Conservation (phyloP, 2,113 vertebrate genomes). For the Trachemys scripta region DNA sequence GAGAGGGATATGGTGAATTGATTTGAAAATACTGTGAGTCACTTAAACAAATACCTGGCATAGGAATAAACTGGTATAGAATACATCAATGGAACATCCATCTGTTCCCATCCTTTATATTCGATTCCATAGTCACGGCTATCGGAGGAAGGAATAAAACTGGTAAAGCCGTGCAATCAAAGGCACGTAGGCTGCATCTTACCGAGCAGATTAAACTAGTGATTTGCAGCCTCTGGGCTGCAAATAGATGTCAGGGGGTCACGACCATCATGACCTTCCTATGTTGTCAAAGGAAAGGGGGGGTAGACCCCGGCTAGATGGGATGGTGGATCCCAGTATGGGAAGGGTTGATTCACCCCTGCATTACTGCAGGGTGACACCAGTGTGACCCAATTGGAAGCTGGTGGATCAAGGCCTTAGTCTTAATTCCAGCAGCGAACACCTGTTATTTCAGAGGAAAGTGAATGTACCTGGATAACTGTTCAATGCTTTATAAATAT, state of each 20-base stretch:
- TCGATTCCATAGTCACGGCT: conserved; percentile 63
- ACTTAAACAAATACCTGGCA: conserved; percentile 63
- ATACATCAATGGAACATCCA: conserved; percentile 48
- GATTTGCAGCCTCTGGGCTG: conserved; percentile 71
- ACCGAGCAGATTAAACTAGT: conserved; percentile 59
- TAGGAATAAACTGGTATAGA: conserved; percentile 61
- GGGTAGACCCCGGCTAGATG: background rate
- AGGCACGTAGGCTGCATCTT: conserved; percentile 64
- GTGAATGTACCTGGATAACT: background rate
- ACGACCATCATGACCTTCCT: conserved; percentile 7
- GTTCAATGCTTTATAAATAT: background rate
- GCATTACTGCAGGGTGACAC: background rate
- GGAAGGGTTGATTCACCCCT: background rate
- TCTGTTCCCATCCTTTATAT: conserved; percentile 70
- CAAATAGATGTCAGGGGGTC: conserved; percentile 46
- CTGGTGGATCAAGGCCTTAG: background rate
- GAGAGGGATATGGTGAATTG: conserved; percentile 50
- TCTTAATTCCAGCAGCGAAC: background rate
- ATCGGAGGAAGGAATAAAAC: conserved; percentile 47
- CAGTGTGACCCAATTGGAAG: background rate
- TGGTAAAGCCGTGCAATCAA: conserved; percentile 53
- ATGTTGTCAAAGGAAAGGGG: background rate
- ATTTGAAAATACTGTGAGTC: conserved; percentile 62
- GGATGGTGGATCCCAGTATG: background rate
- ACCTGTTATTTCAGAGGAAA: background rate